Evolutionary conservation across 2,888 invertebrate genomes (phyloP).

Genomic region (Scaptomyza polygonia): DNA sequence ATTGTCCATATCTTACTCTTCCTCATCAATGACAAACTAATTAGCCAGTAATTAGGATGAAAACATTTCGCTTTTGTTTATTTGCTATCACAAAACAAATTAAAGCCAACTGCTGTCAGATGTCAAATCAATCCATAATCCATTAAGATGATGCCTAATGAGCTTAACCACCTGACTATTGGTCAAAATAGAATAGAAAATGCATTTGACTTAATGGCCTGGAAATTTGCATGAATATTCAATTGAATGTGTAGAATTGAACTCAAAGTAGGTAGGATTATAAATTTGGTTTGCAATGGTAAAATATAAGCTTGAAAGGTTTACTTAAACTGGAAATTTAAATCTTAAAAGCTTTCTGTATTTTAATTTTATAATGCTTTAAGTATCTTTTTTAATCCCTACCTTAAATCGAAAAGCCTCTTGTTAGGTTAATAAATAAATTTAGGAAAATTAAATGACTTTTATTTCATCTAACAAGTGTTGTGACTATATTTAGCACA

Average conservation of each 20-base stretch:
- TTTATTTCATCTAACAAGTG: constrained; percentile 64
- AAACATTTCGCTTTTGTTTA: too few species aligned
- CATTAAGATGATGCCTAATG: constrained; percentile 6
- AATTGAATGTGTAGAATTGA: neutral
- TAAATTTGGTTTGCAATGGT: neutral
- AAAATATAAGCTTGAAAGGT: too few species aligned
- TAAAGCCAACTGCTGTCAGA: neutral
- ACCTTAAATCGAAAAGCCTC: neutral
- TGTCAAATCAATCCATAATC: constrained; percentile 10
- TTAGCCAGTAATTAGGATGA: too few species aligned
- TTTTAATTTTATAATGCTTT: too few species aligned
- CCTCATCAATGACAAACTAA: too few species aligned
- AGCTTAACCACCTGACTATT: constrained; percentile 13
- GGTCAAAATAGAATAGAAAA: constrained; percentile 1
- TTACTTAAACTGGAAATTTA: too few species aligned
- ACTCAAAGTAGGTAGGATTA: neutral
- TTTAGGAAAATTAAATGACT: neutral
- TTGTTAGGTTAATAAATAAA: neutral
- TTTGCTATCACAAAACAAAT: neutral
- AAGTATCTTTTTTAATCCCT: too few species aligned
- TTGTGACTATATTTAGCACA: constrained; percentile 66
- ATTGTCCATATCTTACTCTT: too few species aligned
- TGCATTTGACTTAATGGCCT: constrained; percentile 8
- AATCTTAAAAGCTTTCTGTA: too few species aligned
- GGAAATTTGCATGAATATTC: constrained; percentile 18